Base-by-base conservation (phyloP, 2,888 invertebrate genomes). In the Tipula helvola region DNA sequence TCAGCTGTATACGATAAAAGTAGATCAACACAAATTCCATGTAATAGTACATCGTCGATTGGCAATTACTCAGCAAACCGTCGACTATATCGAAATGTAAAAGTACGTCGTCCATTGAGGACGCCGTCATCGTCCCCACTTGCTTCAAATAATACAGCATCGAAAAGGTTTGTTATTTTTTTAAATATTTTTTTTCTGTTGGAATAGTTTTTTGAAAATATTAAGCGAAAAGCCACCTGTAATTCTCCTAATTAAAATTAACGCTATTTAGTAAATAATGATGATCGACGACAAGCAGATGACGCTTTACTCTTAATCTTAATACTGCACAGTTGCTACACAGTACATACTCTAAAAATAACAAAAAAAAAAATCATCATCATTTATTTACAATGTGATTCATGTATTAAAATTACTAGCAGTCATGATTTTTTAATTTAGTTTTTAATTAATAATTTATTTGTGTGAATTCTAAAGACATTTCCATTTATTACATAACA, bases 81-180 rank as follows among this genome's bases (percentile, higher is more conserved):
- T 87, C 88, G 89, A 89, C 87, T 88, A 87, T 88, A 88, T 90
- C 89, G 88, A 89, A 89, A 89, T 88, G 88, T 88, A 87, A 89
- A 90, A 86, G 89, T 91, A 86, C 91, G 91, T 88, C 90, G 91
- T 88, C 90, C 91, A 42, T 85, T 85, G 85, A 85, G 85, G 42
- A 42, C 91, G 88, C 91, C 91, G 36, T 89, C 90, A 83, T 91
- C 91, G 88, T 91, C 91, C 87, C 91, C 91, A 87, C 89, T 91
- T 89, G 90, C 91, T 88, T 88, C 89, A 88, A 89, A 89, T 89
- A 89, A 90, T 88, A 89, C 90, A 88, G 89, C 90, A 88, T 88
- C 91, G 89, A 89, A 90, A 91, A 91, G 91, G 91, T 91, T 91
- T 91, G 91, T 91, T 84, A 39, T 39, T 41, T 39, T 84, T 84